Base-by-base conservation (phyloP, 2,113 vertebrate genomes). In the Eulacestoma nigropectus region DNA sequence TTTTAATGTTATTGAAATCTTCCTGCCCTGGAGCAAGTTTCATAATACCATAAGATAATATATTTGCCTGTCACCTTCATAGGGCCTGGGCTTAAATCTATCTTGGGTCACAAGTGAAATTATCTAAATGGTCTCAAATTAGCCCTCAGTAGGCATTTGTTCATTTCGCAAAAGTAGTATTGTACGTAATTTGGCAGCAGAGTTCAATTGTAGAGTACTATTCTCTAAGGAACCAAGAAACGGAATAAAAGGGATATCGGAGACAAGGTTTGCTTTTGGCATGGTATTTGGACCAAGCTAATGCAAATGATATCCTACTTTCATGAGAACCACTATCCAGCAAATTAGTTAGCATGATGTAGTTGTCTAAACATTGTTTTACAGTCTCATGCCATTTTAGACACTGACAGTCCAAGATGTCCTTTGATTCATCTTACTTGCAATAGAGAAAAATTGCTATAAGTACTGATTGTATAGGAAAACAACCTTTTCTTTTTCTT, bases 51-150 rank as follows among this genome's bases (percentile, higher is more conserved):
- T 86, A 94, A 94, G 35, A 90, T 94, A 96, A 94, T 89, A 63
- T 67, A 95, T 73, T 92, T 84, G 33, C 62, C 56, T 95, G 49
- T 42, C 69, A 93, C 37, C n/a, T 95, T 95, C 46, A 47, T 18
- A 69, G 69, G 35, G 12, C 32, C 80, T 89, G 35, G 29, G n/a
- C 86, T 96, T 93, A 92, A 95, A 93, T 96, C 56, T 92, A 47
- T 41, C 41, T 86, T 69, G 60, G 41, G 81, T 90, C 44, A 94
- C n/a, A 90, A 91, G 26, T 41, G 70, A 89, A 97, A 96, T 97
- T 70, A 96, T 59, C 41, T 91, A 91, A 96, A 81, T 82, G 62
- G 49, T 47, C 74, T 97, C 68, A 91, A 62, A 92, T 94, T 87
- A 96, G 91, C 26, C 47, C 76, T 91, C 91, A 80, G 57, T 39